phyloP scores from a whole-genome alignment of 2,888 invertebrate genomes.

The Tipula helvola region DNA sequence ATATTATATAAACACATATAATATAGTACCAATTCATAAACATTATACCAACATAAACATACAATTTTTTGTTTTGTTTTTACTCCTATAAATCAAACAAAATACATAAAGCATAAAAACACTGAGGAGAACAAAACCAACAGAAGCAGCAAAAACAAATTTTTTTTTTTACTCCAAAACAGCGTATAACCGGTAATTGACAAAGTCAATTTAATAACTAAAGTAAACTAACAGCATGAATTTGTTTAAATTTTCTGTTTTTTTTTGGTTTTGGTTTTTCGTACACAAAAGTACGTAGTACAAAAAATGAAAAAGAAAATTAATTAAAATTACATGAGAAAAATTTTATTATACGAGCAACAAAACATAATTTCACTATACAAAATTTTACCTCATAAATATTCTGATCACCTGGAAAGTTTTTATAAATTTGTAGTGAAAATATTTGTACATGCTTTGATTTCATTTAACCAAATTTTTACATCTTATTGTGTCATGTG shows the following conservation, averaged over 20 bases:
- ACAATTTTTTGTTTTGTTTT: not conserved
- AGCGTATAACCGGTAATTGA: not conserved
- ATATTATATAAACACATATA: not conserved
- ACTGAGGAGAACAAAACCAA: not conserved
- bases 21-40: not conserved
- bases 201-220: not conserved
- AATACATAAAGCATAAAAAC: not conserved
- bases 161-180: not conserved
- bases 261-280: not conserved
- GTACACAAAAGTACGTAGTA: not conserved
- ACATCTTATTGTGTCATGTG: too few relatives aligned
- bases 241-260: not conserved
- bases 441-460: too few relatives aligned
- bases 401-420: not conserved
- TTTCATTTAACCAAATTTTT: too few relatives aligned
- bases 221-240: not conserved
- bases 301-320: not conserved
- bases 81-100: not conserved
- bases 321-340: not conserved
- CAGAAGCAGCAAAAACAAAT: not conserved
- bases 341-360: not conserved
- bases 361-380: not conserved
- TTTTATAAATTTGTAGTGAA: too few relatives aligned
- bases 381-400: not conserved
- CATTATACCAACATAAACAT: not conserved